Conservation (phyloP, 2,888 invertebrate genomes). For the Geophilus truncorum region DNA sequence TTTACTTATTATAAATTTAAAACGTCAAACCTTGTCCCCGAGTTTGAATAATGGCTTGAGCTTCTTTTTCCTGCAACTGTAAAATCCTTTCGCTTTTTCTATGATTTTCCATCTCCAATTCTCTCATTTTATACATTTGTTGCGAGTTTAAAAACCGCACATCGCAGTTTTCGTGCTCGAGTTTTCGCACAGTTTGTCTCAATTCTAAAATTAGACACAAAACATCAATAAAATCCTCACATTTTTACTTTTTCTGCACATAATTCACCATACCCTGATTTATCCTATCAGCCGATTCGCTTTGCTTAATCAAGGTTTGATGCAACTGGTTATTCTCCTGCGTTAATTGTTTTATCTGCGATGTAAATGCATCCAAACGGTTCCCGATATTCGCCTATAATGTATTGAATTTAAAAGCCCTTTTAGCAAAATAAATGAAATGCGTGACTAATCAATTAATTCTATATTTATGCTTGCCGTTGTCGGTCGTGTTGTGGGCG, state of each 20-base stretch:
- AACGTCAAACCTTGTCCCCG: not conserved
- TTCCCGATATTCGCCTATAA: not conserved
- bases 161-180: slow-evolving; percentile 54
- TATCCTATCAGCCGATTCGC: not conserved
- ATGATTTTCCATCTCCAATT: slow-evolving; percentile 59
- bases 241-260: not conserved
- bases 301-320: slow-evolving; percentile 7
- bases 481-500: slow-evolving; percentile 57
- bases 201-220: slow-evolving; percentile 59
- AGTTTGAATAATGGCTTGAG: slow-evolving; percentile 48
- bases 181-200: slow-evolving; percentile 56
- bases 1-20: no score
- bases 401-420: no score
- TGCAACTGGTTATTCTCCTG: slow-evolving; percentile 22
- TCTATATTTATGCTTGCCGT: slow-evolving; percentile 52
- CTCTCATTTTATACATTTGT: slow-evolving; percentile 57
- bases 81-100: slow-evolving; percentile 55
- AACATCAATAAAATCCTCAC: not conserved
- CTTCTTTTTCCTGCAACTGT: slow-evolving; percentile 47
- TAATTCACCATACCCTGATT: slow-evolving; percentile 21
- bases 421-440: not conserved
- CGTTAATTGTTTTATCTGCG: not conserved
- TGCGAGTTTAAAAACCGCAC: slow-evolving; percentile 57
- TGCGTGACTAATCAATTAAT: slow-evolving; percentile 61
- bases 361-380: not conserved